Evolutionary conservation across 35 echinoderm and acorn worm species (phyloP).

Genomic region (Nesometra sesokonis): DNA sequence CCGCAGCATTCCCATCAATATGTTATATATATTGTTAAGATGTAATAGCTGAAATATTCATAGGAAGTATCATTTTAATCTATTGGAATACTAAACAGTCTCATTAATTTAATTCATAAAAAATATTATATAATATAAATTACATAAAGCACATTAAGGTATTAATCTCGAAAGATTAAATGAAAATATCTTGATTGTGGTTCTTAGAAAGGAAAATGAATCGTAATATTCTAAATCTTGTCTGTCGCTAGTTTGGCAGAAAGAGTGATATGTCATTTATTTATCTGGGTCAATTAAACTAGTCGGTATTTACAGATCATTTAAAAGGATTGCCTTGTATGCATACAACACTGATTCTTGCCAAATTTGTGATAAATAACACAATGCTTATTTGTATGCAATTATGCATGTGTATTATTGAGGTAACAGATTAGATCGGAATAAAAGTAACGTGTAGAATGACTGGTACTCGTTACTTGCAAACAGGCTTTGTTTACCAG

Average conservation of each 20-base stretch:
- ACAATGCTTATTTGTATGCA: neutral
- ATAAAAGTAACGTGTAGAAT: neutral
- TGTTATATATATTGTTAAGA: neutral
- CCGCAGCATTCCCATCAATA: neutral
- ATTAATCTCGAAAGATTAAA: neutral
- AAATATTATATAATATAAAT: neutral
- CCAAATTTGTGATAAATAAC: neutral
- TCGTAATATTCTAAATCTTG: neutral
- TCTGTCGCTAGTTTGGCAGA: neutral
- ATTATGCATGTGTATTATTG: neutral
- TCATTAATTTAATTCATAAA: neutral
- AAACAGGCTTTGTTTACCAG: neutral
- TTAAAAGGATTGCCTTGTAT: neutral
- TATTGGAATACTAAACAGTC: neutral
- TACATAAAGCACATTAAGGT: neutral
- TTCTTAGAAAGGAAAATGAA: neutral
- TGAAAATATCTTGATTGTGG: neutral
- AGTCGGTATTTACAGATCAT: neutral
- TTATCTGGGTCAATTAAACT: neutral
- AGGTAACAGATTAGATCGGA: neutral
- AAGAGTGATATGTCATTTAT: neutral
- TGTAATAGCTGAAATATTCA: neutral
- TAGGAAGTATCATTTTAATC: neutral
- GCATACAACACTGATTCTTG: neutral
- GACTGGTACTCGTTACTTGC: neutral